Conservation (phyloP, 2,113 vertebrate species). For the Falcunculus frontatus region DNA sequence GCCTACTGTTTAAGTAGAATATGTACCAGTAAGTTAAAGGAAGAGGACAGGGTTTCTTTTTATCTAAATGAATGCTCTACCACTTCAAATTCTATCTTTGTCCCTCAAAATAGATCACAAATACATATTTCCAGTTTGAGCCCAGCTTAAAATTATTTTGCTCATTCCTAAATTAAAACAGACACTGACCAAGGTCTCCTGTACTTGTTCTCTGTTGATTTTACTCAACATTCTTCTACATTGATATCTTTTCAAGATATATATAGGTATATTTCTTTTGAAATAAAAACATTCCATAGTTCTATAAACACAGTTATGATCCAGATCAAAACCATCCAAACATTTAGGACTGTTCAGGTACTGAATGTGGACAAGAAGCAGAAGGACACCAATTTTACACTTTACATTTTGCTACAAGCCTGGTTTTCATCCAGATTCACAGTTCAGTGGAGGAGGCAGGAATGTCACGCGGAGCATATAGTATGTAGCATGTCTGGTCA, state of each 20-base stretch:
- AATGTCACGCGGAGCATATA: rapidly evolving
- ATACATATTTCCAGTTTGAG: not conserved
- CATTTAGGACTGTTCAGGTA: not conserved
- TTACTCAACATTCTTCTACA: not conserved
- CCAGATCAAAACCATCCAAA: not conserved
- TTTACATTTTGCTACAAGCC: not conserved
- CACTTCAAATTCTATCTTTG: not conserved
- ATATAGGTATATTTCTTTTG: not conserved
- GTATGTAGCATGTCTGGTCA: not conserved
- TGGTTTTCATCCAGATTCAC: not conserved
- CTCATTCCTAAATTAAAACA: not conserved
- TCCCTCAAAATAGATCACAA: not conserved
- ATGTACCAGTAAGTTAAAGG: not conserved
- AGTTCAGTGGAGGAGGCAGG: not conserved
- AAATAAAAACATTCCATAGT: not conserved
- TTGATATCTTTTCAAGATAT: not conserved
- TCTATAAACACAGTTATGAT: not conserved
- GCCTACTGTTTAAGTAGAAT: not conserved
- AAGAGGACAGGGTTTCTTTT: not conserved
- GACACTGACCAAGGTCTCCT: not conserved
- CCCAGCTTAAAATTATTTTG: not conserved
- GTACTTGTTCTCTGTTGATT: not conserved
- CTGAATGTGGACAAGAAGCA: not conserved
- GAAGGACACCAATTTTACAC: not conserved
- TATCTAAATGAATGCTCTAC: not conserved